Evolutionary conservation across 2,888 invertebrate genomes (phyloP), one percentile per base, ranked within the genome.

Genomic region (Stramonita haemastoma): DNA sequence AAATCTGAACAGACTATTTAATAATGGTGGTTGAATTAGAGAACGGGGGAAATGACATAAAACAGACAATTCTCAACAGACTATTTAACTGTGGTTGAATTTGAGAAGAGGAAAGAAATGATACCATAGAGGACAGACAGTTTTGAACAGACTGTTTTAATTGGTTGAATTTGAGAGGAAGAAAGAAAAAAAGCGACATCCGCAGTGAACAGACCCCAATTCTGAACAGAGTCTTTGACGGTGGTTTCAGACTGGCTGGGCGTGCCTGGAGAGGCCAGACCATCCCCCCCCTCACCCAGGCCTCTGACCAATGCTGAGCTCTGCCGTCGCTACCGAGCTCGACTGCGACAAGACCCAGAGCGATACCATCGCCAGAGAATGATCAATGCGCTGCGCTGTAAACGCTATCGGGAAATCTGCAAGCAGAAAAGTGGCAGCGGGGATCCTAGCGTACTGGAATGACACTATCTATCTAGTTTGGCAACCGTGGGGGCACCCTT

Each of bases 251-350:
- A 79, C 29, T 79, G 77, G 77, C 77, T 32, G 32, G 32, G 26
- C 26, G 15, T 15, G 5, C 32, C 29, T 26, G 77, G 77, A 79
- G 32, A 79, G 32, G 77, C 32, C 32, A 34, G 77, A 79, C 32
- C 32, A 32, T 17, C 32, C 1, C 15, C 77, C 15, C 32, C 26
- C n/a, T 5, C 13, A 15, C 73, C 1, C n/a, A 77, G 81, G 22
- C 81, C 84, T 26, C 34, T 86, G 60, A n/a, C 86, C 60, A 86
- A 86, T 34, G 86, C 86, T 11, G 86, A 86, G 66, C 57, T 60
- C 1, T 34, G 66, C 60, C 60, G 66, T 13, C 86, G 86, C 22
- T 86, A 86, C 66, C 66, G 86, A 11, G 32, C 22, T 19, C 86
- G 86, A 32, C 60, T 86, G 22, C n/a, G 57, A 32, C 86, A 86